Evolutionary conservation across 2,797 vertebrate species (phyloP), one percentile per base, ranked within the genome.

Genomic region (Trachurus trachurus): DNA sequence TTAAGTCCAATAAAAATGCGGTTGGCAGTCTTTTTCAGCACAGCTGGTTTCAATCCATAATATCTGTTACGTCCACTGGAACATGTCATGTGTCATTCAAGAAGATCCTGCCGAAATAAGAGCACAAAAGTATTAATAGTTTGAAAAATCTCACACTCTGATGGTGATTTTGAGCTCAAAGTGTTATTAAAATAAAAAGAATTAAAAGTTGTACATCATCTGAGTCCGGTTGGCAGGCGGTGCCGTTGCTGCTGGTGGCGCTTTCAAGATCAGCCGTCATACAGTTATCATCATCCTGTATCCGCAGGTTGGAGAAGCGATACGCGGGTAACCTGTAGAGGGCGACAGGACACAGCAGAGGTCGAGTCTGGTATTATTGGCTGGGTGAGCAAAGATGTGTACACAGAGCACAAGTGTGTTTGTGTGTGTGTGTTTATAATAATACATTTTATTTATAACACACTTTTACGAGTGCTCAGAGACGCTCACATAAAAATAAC

Each of bases 271-370:
- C 92, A 0, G 34, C 59, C 2, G 81, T 66, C 22, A 80, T 44
- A 68, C 59, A 44, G 44, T 67, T 82, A 3, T 91, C 88, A 0
- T 95, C 93, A 0, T 95, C 93, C 76, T 93, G 93, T 5, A 91
- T 81, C 85, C 74, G 92, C 5, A 96, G 93, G 80, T 86, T 93
- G 39, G 95, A 95, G 88, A 96, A 96, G 37, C 88, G 93, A 80
- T 96, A 96, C 1, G 22, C 73, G 0, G 92, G 89, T 2, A 76
- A 70, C 88, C 96, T 96, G 89, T 7, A 86, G 71, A 40, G 42
- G 67, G 74, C 12, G 53, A 37, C 49, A 71, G 49, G 4, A 54
- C 62, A 57, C 67, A 70, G 61, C 40, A 17, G 4, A 0, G 0
- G 1, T 84, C 44, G 82, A 62, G 11, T 44, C 2, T 4, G 3